These are phyloP conservation scores for Patiria miniata DNA, from an alignment of 35 echinoderm and acorn worm species.

Conservation along the genomic window DNA sequence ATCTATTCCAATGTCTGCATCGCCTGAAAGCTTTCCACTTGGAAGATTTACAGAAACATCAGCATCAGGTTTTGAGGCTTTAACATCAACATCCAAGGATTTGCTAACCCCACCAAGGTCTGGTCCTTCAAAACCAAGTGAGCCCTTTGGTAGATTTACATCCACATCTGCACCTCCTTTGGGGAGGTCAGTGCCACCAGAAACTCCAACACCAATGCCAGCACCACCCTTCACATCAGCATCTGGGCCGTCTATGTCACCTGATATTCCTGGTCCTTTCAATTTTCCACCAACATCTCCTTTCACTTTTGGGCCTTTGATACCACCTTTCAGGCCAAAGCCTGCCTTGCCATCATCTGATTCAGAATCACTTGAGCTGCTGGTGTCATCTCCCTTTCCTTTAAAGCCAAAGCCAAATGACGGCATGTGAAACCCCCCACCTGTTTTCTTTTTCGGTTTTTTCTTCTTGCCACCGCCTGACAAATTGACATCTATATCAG, in stretches of 20 bases:
- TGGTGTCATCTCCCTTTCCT: background rate
- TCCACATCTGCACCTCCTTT: constrained; percentile 53
- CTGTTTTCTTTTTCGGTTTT: constrained; percentile 31
- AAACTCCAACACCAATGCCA: constrained; percentile 41
- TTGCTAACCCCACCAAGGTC: constrained; percentile 21
- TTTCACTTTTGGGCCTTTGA: constrained; percentile 45
- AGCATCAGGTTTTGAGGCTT: constrained; percentile 37
- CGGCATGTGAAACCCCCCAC: constrained; percentile 51
- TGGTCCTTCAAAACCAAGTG: background rate
- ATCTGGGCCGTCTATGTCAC: constrained; percentile 45
- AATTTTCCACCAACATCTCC: constrained; percentile 48
- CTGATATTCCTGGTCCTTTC: constrained; percentile 44
- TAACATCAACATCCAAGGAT: constrained; percentile 48
- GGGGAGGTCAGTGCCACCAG: constrained; percentile 6
- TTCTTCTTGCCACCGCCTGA: constrained; percentile 65
- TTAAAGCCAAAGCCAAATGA: constrained; percentile 42
- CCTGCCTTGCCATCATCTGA: constrained; percentile 46
- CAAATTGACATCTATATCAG: constrained; percentile 34
- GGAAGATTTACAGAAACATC: constrained; percentile 48
- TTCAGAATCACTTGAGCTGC: constrained; percentile 30
- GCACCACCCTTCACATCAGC: constrained; percentile 34
- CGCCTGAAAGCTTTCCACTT: constrained; percentile 33
- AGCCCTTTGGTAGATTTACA: constrained; percentile 22
- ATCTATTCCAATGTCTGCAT: constrained; percentile 20
- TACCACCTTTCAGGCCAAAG: constrained; percentile 23